Evolutionary conservation across 35 echinoderm and acorn worm genomes (phyloP).

Genomic region (Ophiothrix spiculata): DNA sequence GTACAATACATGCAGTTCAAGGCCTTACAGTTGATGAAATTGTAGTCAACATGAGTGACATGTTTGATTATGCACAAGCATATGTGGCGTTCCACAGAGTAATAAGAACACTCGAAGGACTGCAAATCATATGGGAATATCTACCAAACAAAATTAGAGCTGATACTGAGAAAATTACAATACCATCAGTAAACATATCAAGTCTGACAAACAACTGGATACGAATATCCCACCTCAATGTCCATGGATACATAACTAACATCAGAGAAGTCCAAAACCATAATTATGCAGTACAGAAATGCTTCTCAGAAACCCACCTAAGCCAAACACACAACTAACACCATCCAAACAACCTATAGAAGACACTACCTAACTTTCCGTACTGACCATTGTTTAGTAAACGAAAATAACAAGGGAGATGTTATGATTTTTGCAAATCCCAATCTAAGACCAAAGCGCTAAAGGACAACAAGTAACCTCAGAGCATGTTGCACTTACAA

Average conservation of each 20-base stretch:
- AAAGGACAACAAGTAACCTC: neutral
- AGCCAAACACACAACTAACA: neutral
- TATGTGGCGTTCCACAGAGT: conserved; percentile 38
- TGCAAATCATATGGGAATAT: neutral
- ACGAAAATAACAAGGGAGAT: neutral
- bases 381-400: neutral
- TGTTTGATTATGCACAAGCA: conserved; percentile 21
- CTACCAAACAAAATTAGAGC: neutral
- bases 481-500: neutral
- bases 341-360: no score
- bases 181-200: neutral
- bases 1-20: conserved; percentile 26
- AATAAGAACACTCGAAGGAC: conserved; percentile 22
- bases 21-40: conserved; percentile 28
- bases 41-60: conserved; percentile 17
- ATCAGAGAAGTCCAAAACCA: neutral
- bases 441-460: neutral
- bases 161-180: neutral
- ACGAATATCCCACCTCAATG: neutral
- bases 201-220: no score
- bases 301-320: conserved; percentile 35
- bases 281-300: neutral
- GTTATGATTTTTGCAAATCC: neutral
- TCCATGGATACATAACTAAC: neutral
- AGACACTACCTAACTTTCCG: no score